Evolutionary conservation across 2,113 vertebrate genomes (phyloP).

Genomic region (Tringa solitaria): DNA sequence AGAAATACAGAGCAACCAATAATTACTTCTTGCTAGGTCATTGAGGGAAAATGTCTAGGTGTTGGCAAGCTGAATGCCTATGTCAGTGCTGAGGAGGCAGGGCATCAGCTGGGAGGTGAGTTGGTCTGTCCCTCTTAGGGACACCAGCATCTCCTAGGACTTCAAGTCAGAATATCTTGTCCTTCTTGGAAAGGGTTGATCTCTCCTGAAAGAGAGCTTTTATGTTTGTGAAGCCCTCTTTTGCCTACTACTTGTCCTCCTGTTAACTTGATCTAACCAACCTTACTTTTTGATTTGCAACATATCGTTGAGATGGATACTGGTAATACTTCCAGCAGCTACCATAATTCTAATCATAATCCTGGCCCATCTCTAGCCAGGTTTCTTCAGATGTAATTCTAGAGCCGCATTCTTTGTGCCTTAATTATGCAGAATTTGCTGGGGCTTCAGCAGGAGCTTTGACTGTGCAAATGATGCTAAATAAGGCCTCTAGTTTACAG

Average conservation of each 20-base stretch:
- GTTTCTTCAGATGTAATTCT: neutral
- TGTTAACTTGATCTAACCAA: neutral
- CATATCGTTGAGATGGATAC: neutral
- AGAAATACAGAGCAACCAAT: neutral
- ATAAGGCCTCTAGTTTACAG: neutral
- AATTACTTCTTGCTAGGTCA: neutral
- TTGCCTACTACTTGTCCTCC: neutral
- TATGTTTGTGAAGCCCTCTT: neutral
- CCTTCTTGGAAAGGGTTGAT: neutral
- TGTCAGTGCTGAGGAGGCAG: neutral
- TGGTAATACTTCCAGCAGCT: neutral
- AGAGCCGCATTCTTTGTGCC: neutral
- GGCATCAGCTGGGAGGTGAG: neutral
- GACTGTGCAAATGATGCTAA: neutral
- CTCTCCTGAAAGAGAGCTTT: neutral
- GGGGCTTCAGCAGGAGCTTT: neutral
- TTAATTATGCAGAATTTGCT: neutral
- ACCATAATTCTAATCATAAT: no score
- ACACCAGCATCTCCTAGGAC: neutral
- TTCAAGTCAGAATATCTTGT: neutral
- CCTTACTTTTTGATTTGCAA: neutral
- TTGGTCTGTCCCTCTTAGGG: neutral
- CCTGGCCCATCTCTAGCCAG: neutral
- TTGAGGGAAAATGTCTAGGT: neutral
- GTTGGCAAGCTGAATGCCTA: neutral